These are phyloP conservation scores for Hypselothyrea guttata DNA, from an alignment of 2,888 invertebrate genomes.

Conservation along the genomic window DNA sequence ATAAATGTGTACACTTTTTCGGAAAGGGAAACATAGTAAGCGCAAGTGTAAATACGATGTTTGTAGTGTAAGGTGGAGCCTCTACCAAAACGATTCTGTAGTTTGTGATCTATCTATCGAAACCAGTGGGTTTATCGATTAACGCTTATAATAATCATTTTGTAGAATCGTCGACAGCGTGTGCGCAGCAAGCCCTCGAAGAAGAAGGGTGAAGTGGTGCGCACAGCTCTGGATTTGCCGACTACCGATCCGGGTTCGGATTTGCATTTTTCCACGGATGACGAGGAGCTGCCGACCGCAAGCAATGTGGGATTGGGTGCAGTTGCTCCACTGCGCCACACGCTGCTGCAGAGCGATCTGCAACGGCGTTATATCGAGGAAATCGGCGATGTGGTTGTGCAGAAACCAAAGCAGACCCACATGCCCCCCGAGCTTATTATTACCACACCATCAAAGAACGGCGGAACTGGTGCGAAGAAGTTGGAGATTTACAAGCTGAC, in stretches of 20 bases:
- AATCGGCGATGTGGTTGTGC: slow-evolving; percentile 67
- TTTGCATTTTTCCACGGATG: slow-evolving; percentile 85
- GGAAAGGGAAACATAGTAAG: too few relatives aligned
- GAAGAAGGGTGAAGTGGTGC: slow-evolving; percentile 65
- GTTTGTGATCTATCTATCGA: too few relatives aligned
- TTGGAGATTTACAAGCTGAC: slow-evolving; percentile 58
- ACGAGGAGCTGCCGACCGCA: slow-evolving; percentile 80
- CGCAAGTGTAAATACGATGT: too few relatives aligned
- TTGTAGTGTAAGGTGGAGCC: too few relatives aligned
- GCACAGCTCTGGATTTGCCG: slow-evolving; percentile 83
- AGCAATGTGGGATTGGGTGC: slow-evolving; percentile 47
- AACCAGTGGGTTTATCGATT: neutral
- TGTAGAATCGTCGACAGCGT: slow-evolving; percentile 60
- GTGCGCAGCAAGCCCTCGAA: slow-evolving; percentile 53
- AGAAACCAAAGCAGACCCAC: slow-evolving; percentile 51
- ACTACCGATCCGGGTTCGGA: slow-evolving; percentile 88
- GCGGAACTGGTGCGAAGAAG: slow-evolving; percentile 37
- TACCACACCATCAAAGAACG: slow-evolving; percentile 79
- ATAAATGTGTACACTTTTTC: too few relatives aligned
- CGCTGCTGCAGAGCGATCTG: slow-evolving; percentile 79
- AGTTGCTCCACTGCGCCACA: slow-evolving; percentile 73
- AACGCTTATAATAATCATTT: too few relatives aligned
- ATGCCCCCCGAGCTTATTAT: slow-evolving; percentile 83
- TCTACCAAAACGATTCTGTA: too few relatives aligned
- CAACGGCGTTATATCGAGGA: slow-evolving; percentile 79